Evolutionary conservation across 2,113 vertebrate genomes (phyloP).

Genomic region (Papio anubis): DNA sequence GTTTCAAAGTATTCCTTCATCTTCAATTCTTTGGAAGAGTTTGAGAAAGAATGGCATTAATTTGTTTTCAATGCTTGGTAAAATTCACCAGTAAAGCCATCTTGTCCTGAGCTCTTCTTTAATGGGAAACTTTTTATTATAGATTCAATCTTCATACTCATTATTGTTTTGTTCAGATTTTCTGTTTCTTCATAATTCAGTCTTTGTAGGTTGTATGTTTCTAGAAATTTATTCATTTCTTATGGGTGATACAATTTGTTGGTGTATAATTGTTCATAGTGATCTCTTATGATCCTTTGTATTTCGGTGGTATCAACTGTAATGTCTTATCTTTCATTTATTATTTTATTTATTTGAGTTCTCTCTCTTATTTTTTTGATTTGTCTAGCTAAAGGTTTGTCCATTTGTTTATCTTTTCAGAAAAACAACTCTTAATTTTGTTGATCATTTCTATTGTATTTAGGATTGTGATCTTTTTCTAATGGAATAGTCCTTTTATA

Average conservation of each 20-base stretch:
- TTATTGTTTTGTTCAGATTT: neutral
- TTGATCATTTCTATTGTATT: neutral
- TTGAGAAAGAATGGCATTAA: neutral
- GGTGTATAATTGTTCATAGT: neutral
- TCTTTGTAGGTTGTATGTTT: neutral
- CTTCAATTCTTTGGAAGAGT: neutral
- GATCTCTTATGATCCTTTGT: neutral
- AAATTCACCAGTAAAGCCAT: neutral
- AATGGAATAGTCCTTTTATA: too few species aligned
- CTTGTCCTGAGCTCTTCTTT: neutral
- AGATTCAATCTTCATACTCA: neutral
- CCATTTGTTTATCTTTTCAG: neutral
- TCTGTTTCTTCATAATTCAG: neutral
- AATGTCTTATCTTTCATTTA: neutral
- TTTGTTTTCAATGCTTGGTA: neutral
- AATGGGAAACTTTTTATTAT: fast-evolving
- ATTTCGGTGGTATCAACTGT: neutral
- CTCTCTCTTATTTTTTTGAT: neutral
- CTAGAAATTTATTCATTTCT: neutral
- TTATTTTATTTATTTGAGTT: neutral
- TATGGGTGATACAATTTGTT: neutral
- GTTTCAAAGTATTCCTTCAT: neutral
- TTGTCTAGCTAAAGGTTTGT: neutral
- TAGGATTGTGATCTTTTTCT: too few species aligned
- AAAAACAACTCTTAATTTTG: neutral